Evolutionary conservation across 2,797 vertebrate genomes (phyloP), one percentile per base, ranked within the genome.

Genomic region (Tenualosa thibaudeaui): DNA sequence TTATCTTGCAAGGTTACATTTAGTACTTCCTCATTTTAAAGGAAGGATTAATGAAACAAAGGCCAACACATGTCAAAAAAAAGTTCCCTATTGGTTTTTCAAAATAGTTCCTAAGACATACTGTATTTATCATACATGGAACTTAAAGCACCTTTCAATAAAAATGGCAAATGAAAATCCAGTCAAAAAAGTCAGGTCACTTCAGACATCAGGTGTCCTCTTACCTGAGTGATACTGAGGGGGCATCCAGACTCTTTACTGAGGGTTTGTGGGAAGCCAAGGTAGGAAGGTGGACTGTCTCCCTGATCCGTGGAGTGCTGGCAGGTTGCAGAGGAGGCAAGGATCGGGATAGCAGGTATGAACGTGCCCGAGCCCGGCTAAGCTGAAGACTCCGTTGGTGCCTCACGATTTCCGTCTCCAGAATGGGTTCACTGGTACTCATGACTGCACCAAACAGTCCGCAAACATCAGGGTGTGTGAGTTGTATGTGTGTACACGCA

Each of bases 161-260:
- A 26, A 65, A 26, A 31, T 1, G 2, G 0, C 0, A 12, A n/a
- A 3, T 6, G 19, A n/a, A 60, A n/a, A 60, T 65, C 8, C 9
- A 65, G 62, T 9, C 24, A 68, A 24, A 3, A 26, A 46, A 46
- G 46, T 46, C 7, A 7, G 7, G 46, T 46, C 7, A 7, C 46
- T 60, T 6, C 22, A 37, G 26, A 68, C 62, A 65, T 24, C n/a
- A 82, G 82, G 19, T 84, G 83, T 89, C 83, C 9, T 1, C 87
- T 91, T 88, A 95, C 95, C 93, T 94, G 89, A 94, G 90, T 15
- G 87, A 91, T 31, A 90, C 83, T 81, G 86, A 49, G 86, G 92
- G 81, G 86, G 90, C 89, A 75, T 75, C 68, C 68, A 40, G 68
- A 15, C 31, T 15, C 15, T 40, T 40, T 5, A 40, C 31, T 15